Conservation (phyloP, 2,797 vertebrate species). For the Rhodeus uyekii region DNA sequence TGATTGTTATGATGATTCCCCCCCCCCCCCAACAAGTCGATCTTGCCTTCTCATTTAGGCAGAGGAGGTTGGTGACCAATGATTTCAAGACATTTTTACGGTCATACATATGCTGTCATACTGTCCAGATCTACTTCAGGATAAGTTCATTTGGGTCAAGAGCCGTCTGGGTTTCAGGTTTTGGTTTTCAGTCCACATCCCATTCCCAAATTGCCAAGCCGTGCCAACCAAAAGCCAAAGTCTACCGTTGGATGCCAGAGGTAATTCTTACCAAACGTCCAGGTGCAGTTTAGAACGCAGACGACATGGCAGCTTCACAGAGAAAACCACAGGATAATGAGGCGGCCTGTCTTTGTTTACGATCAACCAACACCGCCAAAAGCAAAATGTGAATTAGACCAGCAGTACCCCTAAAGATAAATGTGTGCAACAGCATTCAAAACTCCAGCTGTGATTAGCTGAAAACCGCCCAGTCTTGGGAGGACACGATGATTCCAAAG, state of each 20-base stretch:
- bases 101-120: background rate
- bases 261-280: slow-evolving; percentile 36
- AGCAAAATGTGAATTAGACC: slow-evolving; percentile 30
- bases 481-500: slow-evolving; percentile 34
- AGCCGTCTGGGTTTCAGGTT: slow-evolving; percentile 20
- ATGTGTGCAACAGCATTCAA: slow-evolving; percentile 37
- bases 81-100: background rate
- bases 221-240: slow-evolving; percentile 25
- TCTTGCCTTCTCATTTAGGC: too few species aligned
- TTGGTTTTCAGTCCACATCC: slow-evolving; percentile 12
- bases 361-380: slow-evolving; percentile 36
- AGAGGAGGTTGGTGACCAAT: too few species aligned
- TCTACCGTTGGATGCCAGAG: slow-evolving; percentile 27
- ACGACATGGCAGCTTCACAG: slow-evolving; percentile 21
- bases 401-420: slow-evolving; percentile 39
- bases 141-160: background rate
- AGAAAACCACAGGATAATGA: slow-evolving; percentile 38
- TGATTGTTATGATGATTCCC: too few species aligned
- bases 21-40: too few species aligned
- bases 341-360: slow-evolving; percentile 40
- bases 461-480: slow-evolving; percentile 12
- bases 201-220: slow-evolving; percentile 6
- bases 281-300: slow-evolving; percentile 30
- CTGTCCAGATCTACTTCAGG: background rate
- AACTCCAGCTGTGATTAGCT: slow-evolving; percentile 38